Base-by-base conservation (phyloP, 2,797 vertebrate genomes). In the Girardinus metallicus region DNA sequence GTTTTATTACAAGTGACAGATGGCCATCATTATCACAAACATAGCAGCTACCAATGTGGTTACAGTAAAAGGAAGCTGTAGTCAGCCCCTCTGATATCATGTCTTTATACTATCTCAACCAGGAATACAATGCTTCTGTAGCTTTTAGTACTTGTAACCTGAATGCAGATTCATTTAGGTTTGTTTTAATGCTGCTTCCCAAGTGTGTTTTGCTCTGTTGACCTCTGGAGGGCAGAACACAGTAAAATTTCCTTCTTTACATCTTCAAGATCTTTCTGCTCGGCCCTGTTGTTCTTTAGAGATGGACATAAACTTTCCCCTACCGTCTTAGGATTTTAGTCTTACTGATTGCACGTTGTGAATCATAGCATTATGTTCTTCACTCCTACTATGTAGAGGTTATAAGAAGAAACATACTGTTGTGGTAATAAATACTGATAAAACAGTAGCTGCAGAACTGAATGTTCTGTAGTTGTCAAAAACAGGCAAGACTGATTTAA, bases 161-260 rank as follows among this genome's bases (percentile, higher is more conserved):
- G 64, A 36, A 68, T 41, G 21, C 12, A 12, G 60, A 62, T 62
- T 62, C 13, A 16, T 62, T 62, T 62, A 36, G 16, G 31, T 49
- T 49, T 68, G 15, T 29, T 16, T 15, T 64, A 36, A 7, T 64
- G 7, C 21, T 21, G 15, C 34, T 74, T 4, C 10, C 34, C 3
- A 46, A 2, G 2, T 80, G 80, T 83, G 15, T 39, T 86, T 84
- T 80, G 13, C 46, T 2, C 11, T 1, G 0, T 7, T 77, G 15
- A n/a, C 89, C 88, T 13, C 84, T 60, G 10, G 92, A 68, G 83
- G 47, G 86, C 82, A 85, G 74, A 36, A 21, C n/a, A 70, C 80
- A 70, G 68, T 0, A 55, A 76, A 11, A 34, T 78, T 73, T 34
- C 4, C 39, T 21, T 64, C 5, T 47, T 1, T 26, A 41, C 26